Conservation (phyloP, 1,140 invertebrate species). For the Ips typographus region DNA sequence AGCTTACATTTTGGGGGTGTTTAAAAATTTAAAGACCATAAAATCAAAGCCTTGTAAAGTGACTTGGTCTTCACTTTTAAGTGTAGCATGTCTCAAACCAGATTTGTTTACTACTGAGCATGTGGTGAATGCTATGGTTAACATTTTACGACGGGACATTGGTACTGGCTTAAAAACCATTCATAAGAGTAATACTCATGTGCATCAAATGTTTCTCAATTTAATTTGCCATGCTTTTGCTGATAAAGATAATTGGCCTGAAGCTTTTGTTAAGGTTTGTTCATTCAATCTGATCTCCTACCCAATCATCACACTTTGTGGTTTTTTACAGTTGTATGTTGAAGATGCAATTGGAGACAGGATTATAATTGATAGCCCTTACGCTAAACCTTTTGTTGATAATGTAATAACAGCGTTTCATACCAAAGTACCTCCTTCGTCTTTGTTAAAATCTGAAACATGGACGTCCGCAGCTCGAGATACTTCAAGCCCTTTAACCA, state of each 20-base stretch:
- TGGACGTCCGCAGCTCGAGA: constrained; percentile 56
- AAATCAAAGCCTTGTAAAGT: constrained; percentile 79
- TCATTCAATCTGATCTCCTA: constrained; percentile 12
- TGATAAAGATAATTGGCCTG: constrained; percentile 77
- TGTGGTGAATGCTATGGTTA: constrained; percentile 77
- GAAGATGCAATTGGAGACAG: constrained; percentile 92
- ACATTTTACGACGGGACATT: constrained; percentile 77
- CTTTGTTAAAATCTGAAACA: constrained; percentile 61
- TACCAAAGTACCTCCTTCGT: constrained; percentile 72
- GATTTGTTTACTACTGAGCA: constrained; percentile 78
- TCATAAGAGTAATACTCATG: constrained; percentile 74
- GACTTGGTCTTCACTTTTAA: constrained; percentile 75
- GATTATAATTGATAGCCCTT: constrained; percentile 89
- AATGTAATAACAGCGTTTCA: constrained; percentile 89
- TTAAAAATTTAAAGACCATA: constrained; percentile 66
- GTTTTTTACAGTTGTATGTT: constrained; percentile 73
- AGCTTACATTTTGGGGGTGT: constrained; percentile 59
- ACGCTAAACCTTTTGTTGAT: constrained; percentile 89
- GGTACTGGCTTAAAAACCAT: constrained; percentile 69
- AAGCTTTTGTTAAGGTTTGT: constrained; percentile 71
- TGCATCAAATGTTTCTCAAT: constrained; percentile 85
- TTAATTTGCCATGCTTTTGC: constrained; percentile 79
- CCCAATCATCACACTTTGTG: constrained; percentile 14
- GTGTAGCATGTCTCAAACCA: constrained; percentile 78
- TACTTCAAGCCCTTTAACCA: constrained; percentile 55